phyloP scores from a whole-genome alignment of 1,140 invertebrate genomes.

The Drosophila ambigua region DNA sequence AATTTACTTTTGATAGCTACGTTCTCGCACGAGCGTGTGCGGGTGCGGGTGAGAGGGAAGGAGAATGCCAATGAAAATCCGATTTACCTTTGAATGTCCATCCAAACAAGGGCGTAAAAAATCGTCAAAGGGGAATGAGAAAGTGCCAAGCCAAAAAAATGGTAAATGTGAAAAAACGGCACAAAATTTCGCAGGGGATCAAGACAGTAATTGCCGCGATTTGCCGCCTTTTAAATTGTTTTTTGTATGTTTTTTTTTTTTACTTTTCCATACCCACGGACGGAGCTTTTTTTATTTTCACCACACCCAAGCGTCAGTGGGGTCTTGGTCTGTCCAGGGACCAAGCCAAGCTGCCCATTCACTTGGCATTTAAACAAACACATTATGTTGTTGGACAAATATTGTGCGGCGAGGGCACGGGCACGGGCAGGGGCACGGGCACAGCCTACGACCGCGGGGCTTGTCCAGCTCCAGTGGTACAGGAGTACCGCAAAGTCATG shows the following conservation, averaged over 20 bases:
- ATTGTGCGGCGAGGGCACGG: conserved; percentile 27
- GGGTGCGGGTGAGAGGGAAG: not conserved
- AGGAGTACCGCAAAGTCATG: conserved; percentile 69
- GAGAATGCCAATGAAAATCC: conserved; percentile 32
- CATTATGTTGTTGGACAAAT: conserved; percentile 76
- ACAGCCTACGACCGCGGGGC: conserved; percentile 26
- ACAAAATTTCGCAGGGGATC: conserved; percentile 51
- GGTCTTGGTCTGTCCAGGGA: conserved; percentile 18
- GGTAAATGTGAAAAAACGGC: not conserved
- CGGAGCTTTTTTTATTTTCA: conserved; percentile 26
- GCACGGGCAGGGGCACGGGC: not conserved
- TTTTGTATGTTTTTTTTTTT: conserved; percentile 51
- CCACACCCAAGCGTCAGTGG: not conserved
- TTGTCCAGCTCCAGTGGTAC: conserved; percentile 27
- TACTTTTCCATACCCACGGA: conserved; percentile 19
- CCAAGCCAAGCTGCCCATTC: conserved; percentile 2
- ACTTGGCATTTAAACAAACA: conserved; percentile 71
- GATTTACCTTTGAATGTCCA: conserved; percentile 41
- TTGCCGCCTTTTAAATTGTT: conserved; percentile 73
- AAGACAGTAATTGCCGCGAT: conserved; percentile 70
- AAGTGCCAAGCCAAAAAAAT: conserved; percentile 3
- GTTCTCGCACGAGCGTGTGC: not conserved
- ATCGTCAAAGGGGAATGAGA: conserved; percentile 3
- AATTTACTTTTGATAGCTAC: conserved; percentile 32
- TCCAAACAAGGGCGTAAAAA: conserved; percentile 15